phyloP scores from a whole-genome alignment of 2,888 invertebrate species.

The Drosophila putrida region DNA sequence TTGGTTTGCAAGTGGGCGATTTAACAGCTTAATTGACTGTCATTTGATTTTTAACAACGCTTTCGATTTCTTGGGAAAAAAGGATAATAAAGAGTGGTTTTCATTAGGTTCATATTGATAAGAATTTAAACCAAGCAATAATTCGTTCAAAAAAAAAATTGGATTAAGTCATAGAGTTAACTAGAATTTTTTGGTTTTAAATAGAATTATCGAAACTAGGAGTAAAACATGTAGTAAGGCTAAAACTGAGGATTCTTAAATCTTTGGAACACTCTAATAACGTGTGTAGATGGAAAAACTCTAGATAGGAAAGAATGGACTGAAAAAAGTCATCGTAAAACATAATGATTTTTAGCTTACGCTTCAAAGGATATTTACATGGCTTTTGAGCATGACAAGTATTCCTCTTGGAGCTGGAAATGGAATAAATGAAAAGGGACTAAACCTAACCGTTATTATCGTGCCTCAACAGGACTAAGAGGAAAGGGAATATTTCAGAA shows the following conservation, averaged over 20 bases:
- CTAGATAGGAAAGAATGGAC: background rate
- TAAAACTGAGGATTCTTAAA: background rate
- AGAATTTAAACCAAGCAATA: no score
- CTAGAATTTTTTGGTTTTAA: no score
- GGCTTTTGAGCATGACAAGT: background rate
- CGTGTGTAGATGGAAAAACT: background rate
- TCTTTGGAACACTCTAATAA: background rate
- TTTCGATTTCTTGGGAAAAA: background rate
- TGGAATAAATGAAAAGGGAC: slow-evolving; percentile 10
- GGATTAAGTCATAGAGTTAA: no score
- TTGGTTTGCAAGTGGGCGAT: background rate
- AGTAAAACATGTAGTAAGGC: background rate
- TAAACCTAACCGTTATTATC: slow-evolving; percentile 13
- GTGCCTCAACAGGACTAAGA: background rate
- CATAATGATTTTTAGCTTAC: background rate
- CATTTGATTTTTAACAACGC: background rate
- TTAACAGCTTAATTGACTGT: background rate
- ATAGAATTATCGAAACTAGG: background rate
- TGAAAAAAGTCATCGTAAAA: background rate
- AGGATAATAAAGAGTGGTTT: no score
- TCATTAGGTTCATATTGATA: no score
- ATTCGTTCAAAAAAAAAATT: no score
- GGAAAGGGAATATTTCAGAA: background rate
- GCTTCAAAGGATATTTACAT: background rate
- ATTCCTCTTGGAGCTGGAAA: background rate